Evolutionary conservation across 2,888 invertebrate genomes (phyloP), one percentile per base, ranked within the genome.

Genomic region (Heliconius aoede): DNA sequence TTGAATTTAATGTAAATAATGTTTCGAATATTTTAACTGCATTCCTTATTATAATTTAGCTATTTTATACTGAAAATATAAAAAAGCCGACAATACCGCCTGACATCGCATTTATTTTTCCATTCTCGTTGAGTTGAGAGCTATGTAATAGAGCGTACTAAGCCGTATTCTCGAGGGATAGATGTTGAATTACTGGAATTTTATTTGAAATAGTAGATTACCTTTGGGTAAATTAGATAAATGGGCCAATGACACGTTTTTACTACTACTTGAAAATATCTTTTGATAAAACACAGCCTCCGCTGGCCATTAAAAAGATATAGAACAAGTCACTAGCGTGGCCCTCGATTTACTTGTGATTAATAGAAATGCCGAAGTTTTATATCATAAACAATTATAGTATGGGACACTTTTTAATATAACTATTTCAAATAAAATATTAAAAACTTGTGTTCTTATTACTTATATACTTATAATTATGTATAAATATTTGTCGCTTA

Each of bases 131-230:
- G 73, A 79, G 74, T 72, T 74, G 72, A 78, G 74, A 76, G 78
- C 76, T 76, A 74, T 72, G 76, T 78, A 78, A 76, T 79, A 77
- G 77, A 75, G 76, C 68, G 68, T 77, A 74, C 78, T 78, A 76
- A 78, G 74, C 74, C 73, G 74, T 76, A 78, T 78, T 76, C 76
- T 78, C 77, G 36, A 58, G 71, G 77, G 78, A 78, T 69, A 77
- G 72, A 73, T 75, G 76, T 76, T 76, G 79, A 81, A 81, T 81
- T 80, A 81, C 81, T 78, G 72, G 76, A 79, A 80, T 81, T 79
- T 80, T 82, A 80, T 82, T 81, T 78, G 74, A 81, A 79, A 80
- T 79, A 80, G 80, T 80, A 77, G 73, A 80, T 81, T 80, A 82
- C 79, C 77, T 80, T 78, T 76, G 80, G 78, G 72, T 78, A 78